phyloP scores from a whole-genome alignment of 2,888 invertebrate genomes.

The Oxyscelio sp. region DNA sequence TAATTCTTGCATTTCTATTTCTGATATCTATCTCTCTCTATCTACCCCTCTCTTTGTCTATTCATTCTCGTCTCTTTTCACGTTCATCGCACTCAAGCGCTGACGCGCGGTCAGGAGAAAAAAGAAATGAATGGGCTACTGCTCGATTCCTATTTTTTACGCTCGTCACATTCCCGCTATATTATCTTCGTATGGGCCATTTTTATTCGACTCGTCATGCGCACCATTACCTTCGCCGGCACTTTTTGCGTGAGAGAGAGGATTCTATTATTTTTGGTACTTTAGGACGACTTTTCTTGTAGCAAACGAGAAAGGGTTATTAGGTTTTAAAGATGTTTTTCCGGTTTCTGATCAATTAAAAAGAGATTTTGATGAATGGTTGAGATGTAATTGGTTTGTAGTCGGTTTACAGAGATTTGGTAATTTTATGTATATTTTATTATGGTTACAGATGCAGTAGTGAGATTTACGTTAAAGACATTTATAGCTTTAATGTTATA shows the following conservation, averaged over 20 bases:
- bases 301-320: not conserved
- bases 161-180: slow-evolving; percentile 36
- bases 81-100: slow-evolving; percentile 35
- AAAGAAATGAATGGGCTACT: slow-evolving; percentile 64
- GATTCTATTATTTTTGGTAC: slow-evolving; percentile 8
- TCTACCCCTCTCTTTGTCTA: too few relatives aligned
- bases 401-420: too few relatives aligned
- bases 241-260: not conserved
- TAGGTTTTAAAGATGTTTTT: slow-evolving; percentile 1
- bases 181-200: slow-evolving; percentile 53
- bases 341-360: slow-evolving; percentile 4
- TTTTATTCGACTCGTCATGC: slow-evolving; percentile 56
- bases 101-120: slow-evolving; percentile 18
- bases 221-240: not conserved
- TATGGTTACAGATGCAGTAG: too few relatives aligned
- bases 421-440: too few relatives aligned
- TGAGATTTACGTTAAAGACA: too few relatives aligned
- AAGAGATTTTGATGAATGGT: not conserved
- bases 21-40: too few relatives aligned
- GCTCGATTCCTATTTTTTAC: slow-evolving; percentile 64
- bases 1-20: too few relatives aligned
- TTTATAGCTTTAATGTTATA: too few relatives aligned
- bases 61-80: slow-evolving; percentile 42
- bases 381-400: not conserved
- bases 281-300: not conserved